Base-by-base conservation (phyloP, 1,140 invertebrate genomes). In the Tetranychus cinnabarinus region DNA sequence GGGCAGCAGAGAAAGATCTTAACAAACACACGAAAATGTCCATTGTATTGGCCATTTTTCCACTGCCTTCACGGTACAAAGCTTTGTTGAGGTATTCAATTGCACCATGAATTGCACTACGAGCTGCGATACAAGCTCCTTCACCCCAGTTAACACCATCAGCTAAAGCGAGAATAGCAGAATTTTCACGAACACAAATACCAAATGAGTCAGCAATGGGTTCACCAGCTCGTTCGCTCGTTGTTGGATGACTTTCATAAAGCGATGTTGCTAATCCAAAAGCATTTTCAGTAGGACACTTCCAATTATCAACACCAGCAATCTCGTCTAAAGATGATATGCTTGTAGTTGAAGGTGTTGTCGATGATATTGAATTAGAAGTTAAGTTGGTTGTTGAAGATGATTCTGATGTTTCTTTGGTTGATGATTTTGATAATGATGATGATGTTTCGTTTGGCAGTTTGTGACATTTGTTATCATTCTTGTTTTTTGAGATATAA, bases 91-190 rank as follows among this genome's bases (percentile, higher is more conserved):
- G 75, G 69, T 87, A 86, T 63, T 89, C 83, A 64, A 92, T 78
- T 66, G 83, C 84, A 10, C 86, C 88, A 68, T 89, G 84, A 8
- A 92, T 78, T 10, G 88, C 88, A 63, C 86, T 86, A 63, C 86
- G 77, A 8, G 87, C 86, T n/a, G 88, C 88, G 59, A 91, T 74
- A 59, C 84, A 79, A 39, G 88, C 85, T 68, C 86, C 87, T 68
- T 86, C 81, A 57, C 88, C 88, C 88, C 88, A 92, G 74, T 93
- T 92, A 0, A 92, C 88, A 46, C 89, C 88, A 77, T 92, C 88
- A 13, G 87, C 89, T 55, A 93, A 76, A 42, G 84, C 82, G 67
- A 92, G 73, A 62, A 90, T 79, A 4, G 83, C 82, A 63, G 81
- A 85, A 71, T 90, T 85, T 54, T 78, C 78, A 48, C 86, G 75